Base-by-base conservation (phyloP, 2,113 vertebrate species). In the Pterocles burchelli region DNA sequence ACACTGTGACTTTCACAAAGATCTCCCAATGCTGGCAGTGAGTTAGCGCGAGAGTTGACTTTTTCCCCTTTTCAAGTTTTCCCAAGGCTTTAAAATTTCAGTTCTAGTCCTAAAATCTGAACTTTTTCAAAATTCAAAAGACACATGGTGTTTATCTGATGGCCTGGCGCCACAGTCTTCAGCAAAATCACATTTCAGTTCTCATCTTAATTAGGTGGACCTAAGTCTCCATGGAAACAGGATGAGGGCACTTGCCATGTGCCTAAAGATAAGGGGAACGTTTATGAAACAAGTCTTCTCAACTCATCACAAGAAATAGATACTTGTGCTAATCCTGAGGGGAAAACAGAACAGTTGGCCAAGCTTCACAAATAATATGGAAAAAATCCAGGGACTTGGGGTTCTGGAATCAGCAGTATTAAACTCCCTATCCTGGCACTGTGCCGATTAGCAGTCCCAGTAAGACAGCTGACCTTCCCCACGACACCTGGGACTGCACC, bases 331-430 rank as follows among this genome's bases (percentile, higher is more conserved):
- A 88, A 89, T 89, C 76, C 85, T 74, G 70, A 90, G 57, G 79
- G 85, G 78, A 92, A 90, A 97, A 79, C 85, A 79, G 70, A 92
- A 78, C 9, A 95, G 79, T 31, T 95, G 89, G 93, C 89, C 67
- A 67, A 62, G 80, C 33, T 89, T 95, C 93, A 95, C 48, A 93
- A 92, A 94, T 92, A 93, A 89, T 45, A 90, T 78, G 85, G 93
- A 95, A 90, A 68, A 93, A 73, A 51, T 88, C 96, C 93, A 97
- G 71, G 92, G 89, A 93, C 90, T 90, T 57, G 62, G 85, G 85
- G 73, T 80, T 95, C 81, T 92, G 85, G 82, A 71, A 87, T 67
- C 14, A 51, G 86, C 59, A 90, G 70, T 46, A 89, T 13, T 57
- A 10, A 84, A 52, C 34, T 66, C 55, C 78, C 49, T 82, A 83